Percentiles rank a stretch among this genome's conserved stretches.
Evolutionary conservation across 2,888 invertebrate genomes (phyloP).

Genomic region (Myopa testacea): DNA sequence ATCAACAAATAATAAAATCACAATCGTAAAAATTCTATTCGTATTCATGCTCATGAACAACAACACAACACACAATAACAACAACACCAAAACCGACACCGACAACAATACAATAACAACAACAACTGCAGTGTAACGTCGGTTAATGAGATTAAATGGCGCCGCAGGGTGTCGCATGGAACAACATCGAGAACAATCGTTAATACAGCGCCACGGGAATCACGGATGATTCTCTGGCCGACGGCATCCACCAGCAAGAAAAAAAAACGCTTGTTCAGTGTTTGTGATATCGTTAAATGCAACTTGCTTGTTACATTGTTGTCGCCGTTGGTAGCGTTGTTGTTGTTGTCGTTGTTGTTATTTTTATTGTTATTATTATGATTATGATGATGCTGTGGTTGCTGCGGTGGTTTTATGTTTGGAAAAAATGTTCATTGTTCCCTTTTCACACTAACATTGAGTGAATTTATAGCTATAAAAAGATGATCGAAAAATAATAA

Average conservation of each 20-base stretch:
- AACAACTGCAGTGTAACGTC: constrained; percentile 43
- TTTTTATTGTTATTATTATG: neutral
- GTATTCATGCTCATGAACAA: too few species aligned
- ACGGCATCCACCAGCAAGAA: neutral
- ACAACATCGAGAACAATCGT: constrained; percentile 9
- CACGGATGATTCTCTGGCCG: constrained; percentile 3
- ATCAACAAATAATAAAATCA: too few species aligned
- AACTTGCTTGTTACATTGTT: neutral
- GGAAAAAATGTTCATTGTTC: neutral
- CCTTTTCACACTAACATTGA: too few species aligned
- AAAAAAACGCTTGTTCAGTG: neutral
- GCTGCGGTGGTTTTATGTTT: neutral
- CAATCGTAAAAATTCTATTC: too few species aligned
- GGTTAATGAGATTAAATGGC: constrained; percentile 62
- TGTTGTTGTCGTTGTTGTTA: neutral
- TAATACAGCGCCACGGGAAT: constrained; percentile 23
- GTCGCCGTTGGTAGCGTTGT: neutral
- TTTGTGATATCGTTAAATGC: constrained; percentile 15
- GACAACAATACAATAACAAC: constrained; percentile 35
- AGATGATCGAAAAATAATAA: neutral
- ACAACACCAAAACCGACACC: constrained; percentile 41
- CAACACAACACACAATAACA: too few species aligned
- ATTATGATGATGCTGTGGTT: neutral
- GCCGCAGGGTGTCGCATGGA: constrained; percentile 49
- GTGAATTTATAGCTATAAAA: neutral